A percentile compares a stretch with the other conserved stretches of the same genome.
phyloP scores from a whole-genome alignment of 1,140 invertebrate genomes.

The Drosophila kepulauana region DNA sequence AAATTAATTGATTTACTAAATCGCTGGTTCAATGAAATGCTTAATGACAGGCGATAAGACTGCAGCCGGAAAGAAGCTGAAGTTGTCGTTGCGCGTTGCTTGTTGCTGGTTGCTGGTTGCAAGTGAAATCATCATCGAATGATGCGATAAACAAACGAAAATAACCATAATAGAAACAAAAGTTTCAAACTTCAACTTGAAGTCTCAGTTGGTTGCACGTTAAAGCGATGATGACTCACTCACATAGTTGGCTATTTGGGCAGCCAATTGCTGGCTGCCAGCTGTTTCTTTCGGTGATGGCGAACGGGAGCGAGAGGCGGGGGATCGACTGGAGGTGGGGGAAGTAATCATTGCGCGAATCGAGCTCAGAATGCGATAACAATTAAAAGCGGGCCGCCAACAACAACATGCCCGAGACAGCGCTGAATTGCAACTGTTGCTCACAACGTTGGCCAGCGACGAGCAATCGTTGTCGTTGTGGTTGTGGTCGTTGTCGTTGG shows the following conservation, averaged over 20 bases:
- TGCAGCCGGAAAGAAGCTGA: conserved; percentile 19
- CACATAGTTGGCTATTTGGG: conserved; percentile 78
- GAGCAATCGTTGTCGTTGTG: neutral
- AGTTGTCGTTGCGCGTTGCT: conserved; percentile 1
- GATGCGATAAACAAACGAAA: conserved; percentile 19
- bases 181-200: conserved; percentile 13
- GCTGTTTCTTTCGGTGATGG: conserved; percentile 36
- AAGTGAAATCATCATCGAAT: conserved; percentile 27
- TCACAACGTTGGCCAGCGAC: neutral
- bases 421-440: conserved; percentile 68
- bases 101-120: neutral
- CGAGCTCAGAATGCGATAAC: conserved; percentile 49
- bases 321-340: conserved; percentile 3
- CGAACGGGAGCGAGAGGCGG: neutral
- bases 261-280: conserved; percentile 58
- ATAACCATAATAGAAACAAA: conserved; percentile 25
- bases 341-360: conserved; percentile 51
- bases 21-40: conserved; percentile 61
- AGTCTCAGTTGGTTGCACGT: conserved; percentile 38
- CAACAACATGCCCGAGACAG: conserved; percentile 73
- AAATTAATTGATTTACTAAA: conserved; percentile 79
- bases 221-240: conserved; percentile 41
- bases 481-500: too few species aligned
- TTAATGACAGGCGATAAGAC: conserved; percentile 48
- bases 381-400: conserved; percentile 51